Evolutionary conservation across 2,888 invertebrate genomes (phyloP).

Genomic region (Lasioglossum marginatum): DNA sequence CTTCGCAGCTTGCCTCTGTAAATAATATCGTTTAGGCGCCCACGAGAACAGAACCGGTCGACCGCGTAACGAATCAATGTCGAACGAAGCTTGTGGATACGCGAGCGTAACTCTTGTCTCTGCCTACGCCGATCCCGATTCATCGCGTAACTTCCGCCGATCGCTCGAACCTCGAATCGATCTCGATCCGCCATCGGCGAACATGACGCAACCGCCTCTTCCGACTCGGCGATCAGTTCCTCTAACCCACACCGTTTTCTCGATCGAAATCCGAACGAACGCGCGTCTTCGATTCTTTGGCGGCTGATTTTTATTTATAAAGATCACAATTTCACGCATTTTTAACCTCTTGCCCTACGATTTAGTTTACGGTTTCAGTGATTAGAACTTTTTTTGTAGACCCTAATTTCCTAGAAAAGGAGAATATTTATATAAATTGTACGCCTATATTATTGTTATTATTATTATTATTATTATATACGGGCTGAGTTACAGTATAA

Average conservation of each 20-base stretch:
- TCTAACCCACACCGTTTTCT: not conserved
- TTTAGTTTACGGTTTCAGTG: too few relatives aligned
- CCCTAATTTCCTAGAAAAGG: too few relatives aligned
- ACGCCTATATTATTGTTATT: too few relatives aligned
- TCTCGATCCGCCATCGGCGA: constrained; percentile 1
- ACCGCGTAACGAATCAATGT: constrained; percentile 51
- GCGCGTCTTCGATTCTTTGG: not conserved
- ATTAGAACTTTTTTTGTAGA: too few relatives aligned
- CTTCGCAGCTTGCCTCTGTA: not conserved
- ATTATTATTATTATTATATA: too few relatives aligned
- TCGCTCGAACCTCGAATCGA: not conserved
- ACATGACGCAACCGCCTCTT: constrained; percentile 13
- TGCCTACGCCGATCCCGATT: constrained; percentile 70
- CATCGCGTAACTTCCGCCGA: constrained; percentile 53
- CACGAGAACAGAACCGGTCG: constrained; percentile 20
- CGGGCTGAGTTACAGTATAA: too few relatives aligned
- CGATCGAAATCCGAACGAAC: not conserved
- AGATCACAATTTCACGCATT: too few relatives aligned
- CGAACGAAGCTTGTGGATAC: constrained; percentile 40
- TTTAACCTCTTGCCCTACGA: too few relatives aligned
- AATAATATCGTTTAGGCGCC: constrained; percentile 33
- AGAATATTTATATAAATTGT: too few relatives aligned
- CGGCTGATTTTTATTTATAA: not conserved
- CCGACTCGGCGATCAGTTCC: not conserved
- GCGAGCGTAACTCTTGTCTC: constrained; percentile 41